A percentile compares a stretch with the other conserved stretches of the same genome.
Evolutionary conservation across 2,888 invertebrate genomes (phyloP).

Genomic region (Neoaliturus tenellus): DNA sequence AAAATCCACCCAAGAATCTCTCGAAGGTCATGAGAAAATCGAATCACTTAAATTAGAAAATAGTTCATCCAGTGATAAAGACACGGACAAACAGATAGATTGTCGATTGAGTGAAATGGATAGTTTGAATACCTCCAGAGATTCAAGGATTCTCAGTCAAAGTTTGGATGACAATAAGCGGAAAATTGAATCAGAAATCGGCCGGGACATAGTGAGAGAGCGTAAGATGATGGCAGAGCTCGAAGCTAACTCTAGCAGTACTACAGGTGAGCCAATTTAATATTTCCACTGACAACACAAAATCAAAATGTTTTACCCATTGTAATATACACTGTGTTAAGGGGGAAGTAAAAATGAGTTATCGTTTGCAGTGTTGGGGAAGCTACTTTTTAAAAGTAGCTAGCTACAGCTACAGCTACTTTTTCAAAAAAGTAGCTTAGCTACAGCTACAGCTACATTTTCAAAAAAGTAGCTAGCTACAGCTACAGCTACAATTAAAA

Average conservation of each 20-base stretch:
- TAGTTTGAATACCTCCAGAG: conserved; percentile 15
- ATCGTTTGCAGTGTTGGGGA: no score
- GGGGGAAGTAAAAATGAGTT: no score
- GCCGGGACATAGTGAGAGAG: conserved; percentile 73
- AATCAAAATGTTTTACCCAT: no score
- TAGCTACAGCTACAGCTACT: no score
- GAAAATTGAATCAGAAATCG: conserved; percentile 73
- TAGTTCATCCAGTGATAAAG: conserved; percentile 49
- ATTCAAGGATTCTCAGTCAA: conserved; percentile 52
- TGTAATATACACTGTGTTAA: no score
- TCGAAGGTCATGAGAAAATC: conserved; percentile 55
- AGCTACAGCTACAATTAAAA: no score
- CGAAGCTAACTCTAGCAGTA: conserved; percentile 58
- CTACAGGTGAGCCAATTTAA: conserved; percentile 59
- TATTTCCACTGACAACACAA: no score
- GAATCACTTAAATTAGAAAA: conserved; percentile 57
- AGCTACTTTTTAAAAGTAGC: no score
- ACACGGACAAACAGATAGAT: conserved; percentile 36
- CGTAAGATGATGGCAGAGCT: conserved; percentile 73
- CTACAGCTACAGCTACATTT: no score
- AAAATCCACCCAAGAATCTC: conserved; percentile 31
- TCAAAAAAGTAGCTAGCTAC: no score
- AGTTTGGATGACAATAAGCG: conserved; percentile 66
- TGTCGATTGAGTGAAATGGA: conserved; percentile 53
- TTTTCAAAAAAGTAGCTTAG: no score